Percentiles rank a stretch among this genome's conserved stretches.
These are phyloP conservation scores for Sebastiscus tertius DNA, from an alignment of 2,797 vertebrate genomes.

Conservation along the genomic window DNA sequence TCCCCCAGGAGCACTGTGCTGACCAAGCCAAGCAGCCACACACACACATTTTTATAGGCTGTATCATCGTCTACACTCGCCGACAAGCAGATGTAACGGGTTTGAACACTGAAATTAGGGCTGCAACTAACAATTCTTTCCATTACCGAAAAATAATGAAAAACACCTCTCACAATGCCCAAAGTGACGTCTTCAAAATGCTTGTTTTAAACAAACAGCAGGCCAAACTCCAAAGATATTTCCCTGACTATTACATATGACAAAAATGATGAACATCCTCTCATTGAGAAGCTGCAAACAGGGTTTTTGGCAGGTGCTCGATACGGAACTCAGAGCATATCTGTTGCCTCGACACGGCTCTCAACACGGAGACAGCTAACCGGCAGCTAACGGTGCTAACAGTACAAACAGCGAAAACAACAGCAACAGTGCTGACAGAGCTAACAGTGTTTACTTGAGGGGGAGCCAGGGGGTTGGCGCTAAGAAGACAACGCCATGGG, in stretches of 20 bases:
- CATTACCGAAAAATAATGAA: not conserved
- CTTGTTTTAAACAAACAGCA: not conserved
- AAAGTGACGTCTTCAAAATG: not conserved
- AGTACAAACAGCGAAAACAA: not conserved
- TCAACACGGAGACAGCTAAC: not conserved
- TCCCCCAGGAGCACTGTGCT: constrained; percentile 46
- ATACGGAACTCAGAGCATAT: not conserved
- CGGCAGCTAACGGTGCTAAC: not conserved
- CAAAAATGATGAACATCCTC: not conserved
- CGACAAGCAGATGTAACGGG: not conserved
- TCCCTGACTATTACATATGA: not conserved
- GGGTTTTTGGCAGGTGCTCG: not conserved
- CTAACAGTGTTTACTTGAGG: not conserved
- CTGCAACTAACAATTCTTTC: not conserved
- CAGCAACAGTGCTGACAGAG: not conserved
- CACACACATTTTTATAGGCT: constrained; percentile 2
- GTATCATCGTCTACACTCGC: not conserved
- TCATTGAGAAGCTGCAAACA: not conserved
- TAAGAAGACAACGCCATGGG: too few relatives aligned
- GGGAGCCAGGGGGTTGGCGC: not conserved
- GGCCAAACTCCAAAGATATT: not conserved
- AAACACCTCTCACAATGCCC: not conserved
- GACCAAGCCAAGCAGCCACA: constrained; percentile 40
- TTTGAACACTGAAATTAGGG: not conserved
- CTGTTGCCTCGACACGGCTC: not conserved